Evolutionary conservation across 1,140 invertebrate species (phyloP), one percentile per base, ranked within the genome.

Genomic region (Myzus persicae): DNA sequence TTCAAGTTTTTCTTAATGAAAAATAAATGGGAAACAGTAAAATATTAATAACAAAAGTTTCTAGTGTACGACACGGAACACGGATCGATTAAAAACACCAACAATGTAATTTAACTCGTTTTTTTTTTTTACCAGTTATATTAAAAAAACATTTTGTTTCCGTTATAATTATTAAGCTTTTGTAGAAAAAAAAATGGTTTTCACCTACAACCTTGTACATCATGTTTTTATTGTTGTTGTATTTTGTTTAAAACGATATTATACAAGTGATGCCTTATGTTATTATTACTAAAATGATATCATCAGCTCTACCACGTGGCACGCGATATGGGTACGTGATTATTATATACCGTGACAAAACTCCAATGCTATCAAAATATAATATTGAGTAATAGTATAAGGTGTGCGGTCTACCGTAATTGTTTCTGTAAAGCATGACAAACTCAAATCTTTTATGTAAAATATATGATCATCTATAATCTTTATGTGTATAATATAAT

Each of bases 261-360:
- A n/a, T 18, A 76, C 59, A 76, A 76, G 59, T 76, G 59, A n/a
- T 76, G 59, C 31, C 59, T n/a, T n/a, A 2, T 76, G 31, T 76
- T 76, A 76, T 76, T n/a, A 76, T 76, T 76, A 76, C 11, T 18
- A 76, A 76, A 76, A 76, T n/a, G 14, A 76, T 76, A n/a, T 76
- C 59, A 76, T 76, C 31, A 76, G 31, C 59, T 18, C n/a, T n/a
- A 76, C 14, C 59, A n/a, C 14, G 59, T n/a, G 14, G 59, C 59
- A 76, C n/a, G 59, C 59, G 5, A 76, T 76, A n/a, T 51, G 20
- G 48, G 20, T 20, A 18, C n/a, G 59, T 76, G 59, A n/a, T 76
- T 76, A 76, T 76, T 76, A 76, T n/a, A n/a, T 76, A 76, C 59
- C 31, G 59, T 76, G 59, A 76, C n/a, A n/a, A 76, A 76, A 76